Evolutionary conservation across 2,888 invertebrate species (phyloP).

Genomic region (Aleiodes testaceus): DNA sequence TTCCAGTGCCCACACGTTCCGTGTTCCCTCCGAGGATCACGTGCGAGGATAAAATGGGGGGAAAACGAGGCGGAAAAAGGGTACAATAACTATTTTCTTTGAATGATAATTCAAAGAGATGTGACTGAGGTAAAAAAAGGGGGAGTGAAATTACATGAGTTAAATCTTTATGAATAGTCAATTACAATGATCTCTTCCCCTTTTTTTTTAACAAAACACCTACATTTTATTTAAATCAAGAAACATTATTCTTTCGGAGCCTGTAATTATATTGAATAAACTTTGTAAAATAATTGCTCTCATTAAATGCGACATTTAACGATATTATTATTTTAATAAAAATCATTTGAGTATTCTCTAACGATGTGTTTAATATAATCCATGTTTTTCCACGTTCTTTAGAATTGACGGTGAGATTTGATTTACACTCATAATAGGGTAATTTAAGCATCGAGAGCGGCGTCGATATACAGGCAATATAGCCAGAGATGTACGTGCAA

Average conservation of each 20-base stretch:
- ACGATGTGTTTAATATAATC: not conserved
- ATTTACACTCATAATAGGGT: slow-evolving; percentile 39
- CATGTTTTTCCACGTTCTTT: not conserved
- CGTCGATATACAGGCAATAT: slow-evolving; percentile 1
- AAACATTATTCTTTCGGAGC: not conserved
- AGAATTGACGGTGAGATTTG: slow-evolving; percentile 30
- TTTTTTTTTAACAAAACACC: not conserved
- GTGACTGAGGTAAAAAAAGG: not conserved
- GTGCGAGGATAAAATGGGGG: slow-evolving; percentile 32
- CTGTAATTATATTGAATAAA: not conserved
- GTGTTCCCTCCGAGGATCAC: slow-evolving; percentile 44
- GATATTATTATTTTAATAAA: not conserved
- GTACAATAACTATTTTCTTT: slow-evolving; percentile 13
- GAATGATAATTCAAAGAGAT: slow-evolving; percentile 28
- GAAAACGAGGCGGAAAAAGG: not conserved
- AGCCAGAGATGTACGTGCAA: not conserved
- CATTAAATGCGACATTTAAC: not conserved
- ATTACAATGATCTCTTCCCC: not conserved
- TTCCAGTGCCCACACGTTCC: slow-evolving; percentile 44
- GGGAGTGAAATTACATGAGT: slow-evolving; percentile 1
- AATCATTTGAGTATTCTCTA: not conserved
- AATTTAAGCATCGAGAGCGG: slow-evolving; percentile 36
- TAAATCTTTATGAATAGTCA: slow-evolving; percentile 23
- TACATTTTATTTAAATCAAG: not conserved
- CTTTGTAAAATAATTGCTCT: too few relatives aligned